These are phyloP conservation scores for Cyclargus thomasi DNA, from an alignment of 1,140 invertebrate genomes.

Conservation along the genomic window DNA sequence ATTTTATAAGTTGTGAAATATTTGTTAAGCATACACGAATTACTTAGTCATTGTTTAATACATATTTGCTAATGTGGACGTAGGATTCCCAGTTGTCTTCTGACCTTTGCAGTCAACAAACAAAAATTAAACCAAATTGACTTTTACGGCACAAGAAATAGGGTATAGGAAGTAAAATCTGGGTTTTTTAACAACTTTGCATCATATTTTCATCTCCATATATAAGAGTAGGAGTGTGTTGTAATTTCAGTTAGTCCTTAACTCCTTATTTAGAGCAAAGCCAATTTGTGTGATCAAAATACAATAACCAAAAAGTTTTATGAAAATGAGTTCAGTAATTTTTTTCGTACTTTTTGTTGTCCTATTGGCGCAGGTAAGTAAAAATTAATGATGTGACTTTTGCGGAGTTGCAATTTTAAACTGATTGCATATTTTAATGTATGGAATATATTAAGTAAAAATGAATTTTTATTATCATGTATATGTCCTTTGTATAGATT, in stretches of 20 bases:
- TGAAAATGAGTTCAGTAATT: not conserved
- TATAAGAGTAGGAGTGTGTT: not conserved
- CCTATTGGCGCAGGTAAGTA: not conserved
- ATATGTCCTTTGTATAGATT: too few relatives aligned
- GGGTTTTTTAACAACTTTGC: not conserved
- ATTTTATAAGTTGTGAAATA: not conserved
- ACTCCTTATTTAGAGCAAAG: too few relatives aligned
- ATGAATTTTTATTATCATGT: too few relatives aligned
- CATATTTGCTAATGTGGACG: not conserved
- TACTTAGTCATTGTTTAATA: constrained; percentile 3
- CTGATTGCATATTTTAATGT: too few relatives aligned
- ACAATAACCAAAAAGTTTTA: not conserved
- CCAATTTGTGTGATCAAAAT: too few relatives aligned
- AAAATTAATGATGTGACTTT: too few relatives aligned
- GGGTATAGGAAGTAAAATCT: not conserved
- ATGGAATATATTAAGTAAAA: too few relatives aligned
- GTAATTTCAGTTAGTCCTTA: not conserved
- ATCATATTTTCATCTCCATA: not conserved
- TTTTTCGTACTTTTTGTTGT: not conserved
- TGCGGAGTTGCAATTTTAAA: too few relatives aligned
- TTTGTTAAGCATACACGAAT: not conserved
- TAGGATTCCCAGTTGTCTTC: not conserved
- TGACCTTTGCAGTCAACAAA: not conserved
- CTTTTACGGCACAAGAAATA: not conserved
- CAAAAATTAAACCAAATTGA: not conserved